A percentile compares a stretch with the other conserved stretches of the same genome.
Evolutionary conservation across 92 coral and sea anemone species (phyloP).

Genomic region (Bergia puertoricense): DNA sequence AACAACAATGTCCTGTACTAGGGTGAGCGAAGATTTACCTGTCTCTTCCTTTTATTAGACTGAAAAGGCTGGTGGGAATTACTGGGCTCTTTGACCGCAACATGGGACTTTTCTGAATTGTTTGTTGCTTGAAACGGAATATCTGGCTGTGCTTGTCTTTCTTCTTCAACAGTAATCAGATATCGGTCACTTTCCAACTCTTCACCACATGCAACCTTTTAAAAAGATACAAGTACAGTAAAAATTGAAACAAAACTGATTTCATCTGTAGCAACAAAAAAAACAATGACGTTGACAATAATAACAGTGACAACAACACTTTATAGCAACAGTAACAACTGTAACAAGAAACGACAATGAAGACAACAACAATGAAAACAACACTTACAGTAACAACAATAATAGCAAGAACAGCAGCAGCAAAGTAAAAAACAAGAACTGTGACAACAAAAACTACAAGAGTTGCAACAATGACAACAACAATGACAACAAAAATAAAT

Average conservation of each 20-base stretch:
- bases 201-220: constrained; percentile 71
- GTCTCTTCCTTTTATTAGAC: constrained; percentile 22
- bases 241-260: background rate
- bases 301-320: background rate
- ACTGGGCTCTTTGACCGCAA: background rate
- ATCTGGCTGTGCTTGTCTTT: constrained; percentile 8
- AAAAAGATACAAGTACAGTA: background rate
- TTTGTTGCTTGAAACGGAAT: background rate
- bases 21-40: background rate
- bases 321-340: background rate
- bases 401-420: background rate
- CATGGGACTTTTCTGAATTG: background rate
- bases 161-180: constrained; percentile 84
- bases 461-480: background rate
- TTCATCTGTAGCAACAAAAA: background rate
- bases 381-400: background rate
- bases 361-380: too few relatives aligned
- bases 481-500: background rate
- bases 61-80: background rate
- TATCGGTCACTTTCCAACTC: constrained; percentile 92
- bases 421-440: too few relatives aligned
- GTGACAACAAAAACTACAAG: background rate
- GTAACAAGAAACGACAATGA: too few relatives aligned
- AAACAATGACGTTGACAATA: too few relatives aligned
- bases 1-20: too few relatives aligned